Evolutionary conservation across 1,140 invertebrate species (phyloP), one percentile per base, ranked within the genome.

Genomic region (Megalonaias nervosa): DNA sequence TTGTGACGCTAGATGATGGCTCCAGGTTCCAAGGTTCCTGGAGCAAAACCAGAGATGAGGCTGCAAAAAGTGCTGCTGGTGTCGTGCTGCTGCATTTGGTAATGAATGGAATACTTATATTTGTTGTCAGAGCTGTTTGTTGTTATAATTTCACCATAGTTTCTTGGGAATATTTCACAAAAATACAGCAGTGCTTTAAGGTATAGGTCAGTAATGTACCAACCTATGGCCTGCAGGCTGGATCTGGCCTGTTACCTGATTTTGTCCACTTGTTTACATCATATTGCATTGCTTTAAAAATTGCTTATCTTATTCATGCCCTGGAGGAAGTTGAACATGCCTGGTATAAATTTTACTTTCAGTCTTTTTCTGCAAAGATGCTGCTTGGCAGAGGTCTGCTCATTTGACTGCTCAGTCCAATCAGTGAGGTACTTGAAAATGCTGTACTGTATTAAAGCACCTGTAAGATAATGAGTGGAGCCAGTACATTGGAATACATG

Each of bases 61-160:
- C 87, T 48, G 74, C 81, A 31, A 82, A 86, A 58, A 87, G 86
- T 75, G 85, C 85, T 5, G 86, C 87, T 31, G 75, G 82, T 73
- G 82, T 87, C 19, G 84, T 85, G 9, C 62, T 88, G 26, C 66
- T 86, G 60, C 82, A 85, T 67, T 71, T 88, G 79, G 86, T 87
- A 74, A 77, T 81, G 57, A 31, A 21, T 31, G 48, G 3, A 26
- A 15, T 17, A 57, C 12, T 17, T 70, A 19, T n/a, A 48, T n/a
- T 57, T 19, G 19, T n/a, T 11, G 12, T 57, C 26, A 56, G 2
- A n/a, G 19, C 19, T n/a, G 12, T 26, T n/a, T 19, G 6, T 9
- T 62, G 23, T 14, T 23, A 62, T 1, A 12, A 23, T 23, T 62
- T n/a, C 19, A 19, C 23, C 11, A 15, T 62, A 62, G 0, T 23